These are phyloP conservation scores for Fragum fragum DNA, from an alignment of 2,888 invertebrate genomes.

Conservation along the genomic window DNA sequence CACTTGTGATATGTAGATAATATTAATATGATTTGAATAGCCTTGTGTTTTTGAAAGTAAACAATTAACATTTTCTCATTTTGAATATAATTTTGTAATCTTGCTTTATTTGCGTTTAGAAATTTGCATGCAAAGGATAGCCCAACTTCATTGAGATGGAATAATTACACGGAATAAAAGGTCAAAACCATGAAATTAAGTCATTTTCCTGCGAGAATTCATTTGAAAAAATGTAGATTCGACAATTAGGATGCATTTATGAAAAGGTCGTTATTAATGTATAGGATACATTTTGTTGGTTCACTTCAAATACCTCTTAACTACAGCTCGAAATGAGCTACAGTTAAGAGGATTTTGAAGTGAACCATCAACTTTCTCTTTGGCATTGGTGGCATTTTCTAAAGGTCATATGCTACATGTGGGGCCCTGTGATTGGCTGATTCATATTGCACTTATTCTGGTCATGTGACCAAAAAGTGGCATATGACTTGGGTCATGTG, in stretches of 20 bases:
- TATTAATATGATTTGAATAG: background rate
- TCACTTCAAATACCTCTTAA: background rate
- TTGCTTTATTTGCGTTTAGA: background rate
- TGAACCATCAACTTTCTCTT: background rate
- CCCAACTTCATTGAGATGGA: background rate
- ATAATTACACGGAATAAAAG: background rate
- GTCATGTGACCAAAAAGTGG: conserved; percentile 18
- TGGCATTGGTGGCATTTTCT: conserved; percentile 8
- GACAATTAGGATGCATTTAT: conserved; percentile 2
- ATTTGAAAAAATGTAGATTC: conserved; percentile 14
- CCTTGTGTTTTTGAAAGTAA: background rate
- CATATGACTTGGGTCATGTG: conserved; percentile 9
- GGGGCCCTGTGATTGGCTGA: conserved; percentile 19
- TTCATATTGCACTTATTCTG: background rate
- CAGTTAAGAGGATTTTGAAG: no score
- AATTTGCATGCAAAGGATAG: background rate
- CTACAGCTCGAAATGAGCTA: background rate
- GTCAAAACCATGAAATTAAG: conserved; percentile 17
- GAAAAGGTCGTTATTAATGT: conserved; percentile 18
- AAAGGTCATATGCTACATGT: conserved; percentile 27
- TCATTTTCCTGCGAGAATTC: conserved; percentile 3
- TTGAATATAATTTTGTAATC: background rate
- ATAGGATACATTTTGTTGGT: background rate
- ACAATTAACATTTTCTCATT: background rate
- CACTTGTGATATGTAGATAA: background rate